phyloP scores from a whole-genome alignment of 2,888 invertebrate genomes.

The Heliconius cydno region DNA sequence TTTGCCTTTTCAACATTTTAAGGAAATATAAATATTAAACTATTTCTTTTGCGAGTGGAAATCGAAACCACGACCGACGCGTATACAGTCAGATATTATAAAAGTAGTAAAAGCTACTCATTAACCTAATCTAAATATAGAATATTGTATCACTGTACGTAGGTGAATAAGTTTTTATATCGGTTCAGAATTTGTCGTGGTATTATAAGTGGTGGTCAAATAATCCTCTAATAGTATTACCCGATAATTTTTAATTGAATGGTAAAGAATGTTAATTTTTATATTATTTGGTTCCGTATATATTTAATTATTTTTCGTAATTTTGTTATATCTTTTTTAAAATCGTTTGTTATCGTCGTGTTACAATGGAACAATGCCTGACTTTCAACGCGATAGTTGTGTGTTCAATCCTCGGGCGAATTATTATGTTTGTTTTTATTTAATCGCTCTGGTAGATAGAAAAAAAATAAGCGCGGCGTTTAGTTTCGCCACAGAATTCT shows the following conservation, averaged over 20 bases:
- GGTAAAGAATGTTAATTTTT: slow-evolving; percentile 6
- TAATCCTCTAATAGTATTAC: slow-evolving; percentile 44
- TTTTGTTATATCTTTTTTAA: background rate
- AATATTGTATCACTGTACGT: slow-evolving; percentile 11
- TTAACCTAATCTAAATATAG: slow-evolving; percentile 16
- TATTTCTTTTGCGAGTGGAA: no score
- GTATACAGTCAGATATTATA: no score
- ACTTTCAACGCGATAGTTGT: background rate
- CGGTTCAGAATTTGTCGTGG: slow-evolving; percentile 19
- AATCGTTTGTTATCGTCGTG: no score
- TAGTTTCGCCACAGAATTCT: background rate
- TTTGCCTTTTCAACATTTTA: no score
- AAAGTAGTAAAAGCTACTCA: background rate
- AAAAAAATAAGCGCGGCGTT: background rate
- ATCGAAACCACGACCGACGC: no score
- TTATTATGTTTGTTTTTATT: background rate
- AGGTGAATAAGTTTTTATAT: slow-evolving; percentile 25
- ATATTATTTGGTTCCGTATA: slow-evolving; percentile 27
- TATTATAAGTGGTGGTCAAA: slow-evolving; percentile 35
- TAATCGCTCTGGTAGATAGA: background rate
- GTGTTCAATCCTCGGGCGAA: background rate
- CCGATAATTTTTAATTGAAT: slow-evolving; percentile 46
- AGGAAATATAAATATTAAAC: no score
- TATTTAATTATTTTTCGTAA: background rate
- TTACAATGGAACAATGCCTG: no score